Evolutionary conservation across 2,888 invertebrate species (phyloP), one percentile per base, ranked within the genome.

Genomic region (Acanthosepion esculentum): DNA sequence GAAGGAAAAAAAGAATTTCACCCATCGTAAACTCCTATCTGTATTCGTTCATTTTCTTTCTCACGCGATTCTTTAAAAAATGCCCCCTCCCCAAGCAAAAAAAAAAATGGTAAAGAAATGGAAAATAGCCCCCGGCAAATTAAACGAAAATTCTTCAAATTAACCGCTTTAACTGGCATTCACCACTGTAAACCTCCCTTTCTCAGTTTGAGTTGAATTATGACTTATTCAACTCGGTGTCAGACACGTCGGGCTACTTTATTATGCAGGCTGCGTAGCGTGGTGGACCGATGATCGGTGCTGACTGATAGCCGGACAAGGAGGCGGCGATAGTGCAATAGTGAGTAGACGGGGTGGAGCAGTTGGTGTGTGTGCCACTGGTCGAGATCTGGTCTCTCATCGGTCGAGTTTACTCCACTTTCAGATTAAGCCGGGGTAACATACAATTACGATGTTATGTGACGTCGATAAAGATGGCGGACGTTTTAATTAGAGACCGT

Each of bases 81-180:
- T 29, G 1, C n/a, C 18, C n/a, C 5, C n/a, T 7, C 29, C 6
- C 78, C 0, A 7, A 0, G 1, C n/a, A 1, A n/a, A 0, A 10
- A 78, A 29, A 29, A 78, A 78, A 78, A 53, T 12, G 15, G 15
- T 12, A 53, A 15, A 53, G 15, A 53, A 55, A 55, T 18, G 18
- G 55, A 55, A 15, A 55, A 78, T n/a, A 78, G 8, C 78, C 12
- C n/a, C n/a, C n/a, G 10, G 78, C n/a, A 78, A 78, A 78, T 78
- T 78, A 29, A n/a, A 78, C n/a, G 78, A n/a, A 78, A 78, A 78
- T 78, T 78, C 78, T 78, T 15, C n/a, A 78, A 78, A 78, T 78
- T 78, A 78, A 78, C n/a, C 78, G 78, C 78, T 78, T n/a, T 78
- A 78, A 78, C 78, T 78, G 78, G 7, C 78, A 78, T 15, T 78